Evolutionary conservation across 2,888 invertebrate genomes (phyloP).

Genomic region (Philaethria dido): DNA sequence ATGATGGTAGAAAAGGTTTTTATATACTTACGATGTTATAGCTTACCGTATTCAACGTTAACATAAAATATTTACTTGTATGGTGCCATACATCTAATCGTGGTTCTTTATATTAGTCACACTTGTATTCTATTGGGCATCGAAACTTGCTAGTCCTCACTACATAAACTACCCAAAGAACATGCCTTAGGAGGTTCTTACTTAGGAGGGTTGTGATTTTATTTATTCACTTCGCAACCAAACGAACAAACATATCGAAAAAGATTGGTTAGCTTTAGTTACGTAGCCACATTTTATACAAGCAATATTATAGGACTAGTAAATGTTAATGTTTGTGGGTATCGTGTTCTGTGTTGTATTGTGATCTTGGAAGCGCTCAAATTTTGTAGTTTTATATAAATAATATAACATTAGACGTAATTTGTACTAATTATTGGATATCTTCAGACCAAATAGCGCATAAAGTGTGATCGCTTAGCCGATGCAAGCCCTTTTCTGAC

Average conservation of each 20-base stretch:
- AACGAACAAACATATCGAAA: constrained; percentile 68
- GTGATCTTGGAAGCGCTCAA: constrained; percentile 64
- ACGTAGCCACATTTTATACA: constrained; percentile 43
- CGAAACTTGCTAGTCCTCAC: constrained; percentile 39
- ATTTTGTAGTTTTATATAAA: constrained; percentile 65
- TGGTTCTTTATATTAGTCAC: constrained; percentile 35
- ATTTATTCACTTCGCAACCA: constrained; percentile 53
- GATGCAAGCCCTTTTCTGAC: constrained; percentile 11
- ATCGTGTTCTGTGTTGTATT: constrained; percentile 45
- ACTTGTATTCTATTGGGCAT: constrained; percentile 18
- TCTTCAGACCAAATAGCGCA: constrained; percentile 59
- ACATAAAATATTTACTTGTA: constrained; percentile 26
- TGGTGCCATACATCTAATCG: constrained; percentile 39
- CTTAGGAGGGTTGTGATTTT: constrained; percentile 67
- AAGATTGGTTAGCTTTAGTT: constrained; percentile 61
- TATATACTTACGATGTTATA: constrained; percentile 34
- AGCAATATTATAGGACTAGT: constrained; percentile 42
- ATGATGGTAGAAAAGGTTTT: constrained; percentile 27
- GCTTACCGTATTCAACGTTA: constrained; percentile 35
- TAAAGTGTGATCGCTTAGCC: constrained; percentile 25
- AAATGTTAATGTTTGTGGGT: constrained; percentile 39
- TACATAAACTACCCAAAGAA: constrained; percentile 43
- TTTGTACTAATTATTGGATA: constrained; percentile 39
- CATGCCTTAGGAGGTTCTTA: constrained; percentile 52
- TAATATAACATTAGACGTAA: constrained; percentile 45